Base-by-base conservation (phyloP, 2,797 vertebrate genomes). In the Botia almorhae region DNA sequence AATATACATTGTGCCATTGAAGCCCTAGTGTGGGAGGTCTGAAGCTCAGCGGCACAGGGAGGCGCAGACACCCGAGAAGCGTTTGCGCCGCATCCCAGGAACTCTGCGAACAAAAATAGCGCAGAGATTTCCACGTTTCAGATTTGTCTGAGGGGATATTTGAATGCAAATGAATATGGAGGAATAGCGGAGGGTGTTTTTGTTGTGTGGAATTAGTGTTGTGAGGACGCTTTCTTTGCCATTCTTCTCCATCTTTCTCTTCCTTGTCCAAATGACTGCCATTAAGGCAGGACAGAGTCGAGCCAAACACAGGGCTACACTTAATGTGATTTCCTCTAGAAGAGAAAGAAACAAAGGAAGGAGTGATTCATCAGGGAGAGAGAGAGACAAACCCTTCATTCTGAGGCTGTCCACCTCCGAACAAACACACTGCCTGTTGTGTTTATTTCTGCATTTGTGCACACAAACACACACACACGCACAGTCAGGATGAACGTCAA, bases 191-290 rank as follows among this genome's bases (percentile, higher is more conserved):
- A 88, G 87, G 86, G 87, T 89, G 91, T 91, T 93, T 93, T 92
- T 93, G 91, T 93, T 93, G 91, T 90, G 90, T 84, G 89, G 92
- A 93, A 93, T 94, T 92, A 93, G 90, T 89, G 90, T 90, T 85
- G 89, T 89, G 85, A 92, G 89, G 80, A 61, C 67, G 90, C 90
- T 91, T 93, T 93, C 89, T 91, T 90, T 89, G 89, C 89, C 78
- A 91, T 93, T 93, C 90, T 92, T 84, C 85, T 82, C 86, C 17
- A 81, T 90, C 85, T 87, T 92, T 93, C 89, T 93, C 88, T 86
- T 78, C 83, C 82, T 36, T 39, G 83, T 93, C 91, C 90, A 94
- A 95, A 95, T 94, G 93, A 93, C 92, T 91, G 90, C 91, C 92
- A 94, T 94, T 94, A 93, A 93, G 90, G 90, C 87, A 64, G 86